Base-by-base conservation (phyloP, 2,797 vertebrate genomes). In the Hydrolagus colliei region DNA sequence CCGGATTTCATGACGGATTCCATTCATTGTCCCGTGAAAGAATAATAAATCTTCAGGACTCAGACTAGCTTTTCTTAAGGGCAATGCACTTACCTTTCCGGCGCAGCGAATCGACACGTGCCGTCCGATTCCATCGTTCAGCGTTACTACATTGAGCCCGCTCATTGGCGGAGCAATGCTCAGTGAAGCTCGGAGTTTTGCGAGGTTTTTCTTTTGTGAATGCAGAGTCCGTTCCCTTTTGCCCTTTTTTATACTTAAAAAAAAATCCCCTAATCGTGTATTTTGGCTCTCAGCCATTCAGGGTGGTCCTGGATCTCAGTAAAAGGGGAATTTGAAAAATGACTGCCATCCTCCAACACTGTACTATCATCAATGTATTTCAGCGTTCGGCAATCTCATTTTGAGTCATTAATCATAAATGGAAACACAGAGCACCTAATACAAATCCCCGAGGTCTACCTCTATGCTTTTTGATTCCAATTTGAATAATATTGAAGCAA, bases 391-490 rank as follows among this genome's bases (percentile, higher is more conserved):
- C 27, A 84, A 71, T 84, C 63, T 67, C 35, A 84, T 84, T 84
- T 84, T 63, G 41, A 84, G 52, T 84, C 68, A 84, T 84, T 71
- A 84, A 84, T 84, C 68, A 84, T 84, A 41, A 84, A 84, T 71
- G 68, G 79, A 84, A 84, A 84, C 32, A 84, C 65, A 12, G 14
- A 71, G 32, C 18, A 52, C n/a, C 79, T 84, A 68, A 68, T 71
- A 18, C 65, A 68, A 71, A 68, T 84, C 68, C 79, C 65, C 41
- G 63, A 84, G 79, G 32, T 35, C 27, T 67, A 71, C 79, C 41
- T 52, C 41, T 6, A 62, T 84, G 79, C 35, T 68, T 84, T 27
- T 84, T 16, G 5, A 84, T 63, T 32, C 63, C 32, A 71, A 84
- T 84, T 84, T 71, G 63, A 68, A 67, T 68, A 27, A 16, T 82